Evolutionary conservation across 1,140 invertebrate genomes (phyloP), one percentile per base, ranked within the genome.

Genomic region (Dendroctonus ponderosae): DNA sequence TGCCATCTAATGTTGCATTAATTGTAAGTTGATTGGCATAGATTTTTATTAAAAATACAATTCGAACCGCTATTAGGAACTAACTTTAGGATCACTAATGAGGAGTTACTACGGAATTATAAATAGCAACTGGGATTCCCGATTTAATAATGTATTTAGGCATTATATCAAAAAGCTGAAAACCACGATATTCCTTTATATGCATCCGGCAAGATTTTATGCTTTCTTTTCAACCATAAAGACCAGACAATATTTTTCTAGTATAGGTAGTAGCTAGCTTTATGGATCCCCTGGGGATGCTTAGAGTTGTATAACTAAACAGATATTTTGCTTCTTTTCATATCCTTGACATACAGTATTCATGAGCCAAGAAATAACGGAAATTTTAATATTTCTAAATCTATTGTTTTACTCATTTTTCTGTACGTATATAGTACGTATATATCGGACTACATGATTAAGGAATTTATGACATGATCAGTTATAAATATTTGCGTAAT

Each of bases 241-340:
- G 61, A 43, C 51, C 15, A 64, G 53, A 64, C 52, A 64, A 56
- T 64, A 64, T 64, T 56, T 64, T 57, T 64, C 51, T 52, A 62
- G 61, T 54, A 53, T 53, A 38, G 51, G 61, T 53, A 62, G 61
- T 53, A 15, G 50, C 50, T 54, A 53, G 61, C 51, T 62, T 62
- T 54, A 62, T 62, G 40, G 8, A 54, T 57, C 62, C 53, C 37
- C n/a, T 57, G 50, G n/a, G 48, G 12, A 49, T 44, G 37, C 61
- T 62, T 62, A 53, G 41, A 62, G 6, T 56, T 64, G 42, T 57
- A 57, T 54, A 64, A 57, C 53, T 26, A 63, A 54, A 64, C 6
- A 51, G 11, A 63, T 7, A 42, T 63, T 42, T 61, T 49, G 26
- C 11, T 62, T 53, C 9, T 62, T 54, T 54, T 44, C 51, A 37